phyloP scores from a whole-genome alignment of 2,888 invertebrate species.

The Aphodius sticticus region DNA sequence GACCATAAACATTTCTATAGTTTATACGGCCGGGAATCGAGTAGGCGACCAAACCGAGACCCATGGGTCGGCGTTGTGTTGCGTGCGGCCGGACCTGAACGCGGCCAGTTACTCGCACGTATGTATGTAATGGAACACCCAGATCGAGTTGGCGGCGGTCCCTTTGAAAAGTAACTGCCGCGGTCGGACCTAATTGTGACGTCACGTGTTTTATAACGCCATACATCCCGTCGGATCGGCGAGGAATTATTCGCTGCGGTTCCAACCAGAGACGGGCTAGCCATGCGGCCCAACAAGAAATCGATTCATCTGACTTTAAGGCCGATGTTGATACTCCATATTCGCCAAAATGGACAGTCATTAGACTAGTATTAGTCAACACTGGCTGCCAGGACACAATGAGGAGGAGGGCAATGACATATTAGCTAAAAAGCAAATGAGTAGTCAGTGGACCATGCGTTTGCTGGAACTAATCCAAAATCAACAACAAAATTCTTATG shows the following conservation, averaged over 20 bases:
- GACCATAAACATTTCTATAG: conserved; percentile 4
- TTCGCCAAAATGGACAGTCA: too few species aligned
- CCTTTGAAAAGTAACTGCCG: conserved; percentile 56
- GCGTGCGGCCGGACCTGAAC: conserved; percentile 4
- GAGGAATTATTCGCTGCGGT: background rate
- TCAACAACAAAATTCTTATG: too few species aligned
- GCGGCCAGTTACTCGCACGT: background rate
- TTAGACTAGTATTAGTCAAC: too few species aligned
- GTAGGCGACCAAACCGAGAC: background rate
- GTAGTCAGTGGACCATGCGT: too few species aligned
- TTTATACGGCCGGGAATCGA: background rate
- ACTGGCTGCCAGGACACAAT: too few species aligned
- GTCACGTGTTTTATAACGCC: conserved; percentile 40
- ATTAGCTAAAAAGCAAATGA: too few species aligned
- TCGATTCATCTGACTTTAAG: too few species aligned
- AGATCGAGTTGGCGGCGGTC: conserved; percentile 57
- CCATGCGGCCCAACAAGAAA: background rate
- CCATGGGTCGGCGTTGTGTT: background rate
- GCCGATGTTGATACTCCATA: too few species aligned
- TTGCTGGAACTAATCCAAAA: too few species aligned
- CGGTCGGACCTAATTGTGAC: conserved; percentile 54
- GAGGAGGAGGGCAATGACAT: too few species aligned
- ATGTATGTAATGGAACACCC: conserved; percentile 57
- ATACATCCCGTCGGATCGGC: background rate
- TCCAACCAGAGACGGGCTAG: background rate